These are phyloP conservation scores for Melopsittacus undulatus DNA, from an alignment of 2,797 vertebrate genomes.

Conservation along the genomic window DNA sequence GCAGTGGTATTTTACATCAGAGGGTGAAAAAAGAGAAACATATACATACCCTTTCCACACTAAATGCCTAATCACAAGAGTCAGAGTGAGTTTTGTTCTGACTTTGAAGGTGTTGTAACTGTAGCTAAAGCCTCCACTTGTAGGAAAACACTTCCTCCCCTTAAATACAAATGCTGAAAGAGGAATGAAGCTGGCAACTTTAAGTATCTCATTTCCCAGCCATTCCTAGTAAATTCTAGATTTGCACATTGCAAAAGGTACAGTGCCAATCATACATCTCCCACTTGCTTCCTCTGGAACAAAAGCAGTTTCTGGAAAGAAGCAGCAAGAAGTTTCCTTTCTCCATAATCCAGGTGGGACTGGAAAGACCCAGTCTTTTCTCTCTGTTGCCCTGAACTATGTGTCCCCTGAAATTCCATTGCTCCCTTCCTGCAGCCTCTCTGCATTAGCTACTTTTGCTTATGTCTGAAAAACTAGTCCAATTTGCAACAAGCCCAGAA, in stretches of 20 bases:
- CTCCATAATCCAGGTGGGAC: not conserved
- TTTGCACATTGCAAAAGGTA: not conserved
- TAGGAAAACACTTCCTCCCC: not conserved
- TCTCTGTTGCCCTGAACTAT: not conserved
- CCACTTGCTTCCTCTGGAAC: not conserved
- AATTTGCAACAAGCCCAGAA: not conserved
- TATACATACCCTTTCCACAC: not conserved
- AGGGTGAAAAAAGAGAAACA: not conserved
- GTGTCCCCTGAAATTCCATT: not conserved
- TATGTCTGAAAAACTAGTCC: not conserved
- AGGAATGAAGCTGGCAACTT: not conserved
- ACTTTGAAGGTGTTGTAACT: not conserved
- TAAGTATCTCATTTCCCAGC: not conserved
- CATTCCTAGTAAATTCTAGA: not conserved
- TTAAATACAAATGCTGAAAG: not conserved
- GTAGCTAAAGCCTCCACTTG: not conserved
- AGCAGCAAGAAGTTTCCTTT: not conserved
- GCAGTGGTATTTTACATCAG: slow-evolving; percentile 22
- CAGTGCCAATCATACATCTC: not conserved
- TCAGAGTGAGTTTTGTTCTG: not conserved
- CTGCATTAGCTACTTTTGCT: not conserved
- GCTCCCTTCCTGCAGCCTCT: not conserved
- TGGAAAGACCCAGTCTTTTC: not conserved
- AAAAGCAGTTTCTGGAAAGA: not conserved
- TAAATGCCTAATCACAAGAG: not conserved